Percentiles rank a stretch among this genome's conserved stretches.
Conservation (phyloP, 2,797 vertebrate species). For the Acrocephalus scirpaceus region DNA sequence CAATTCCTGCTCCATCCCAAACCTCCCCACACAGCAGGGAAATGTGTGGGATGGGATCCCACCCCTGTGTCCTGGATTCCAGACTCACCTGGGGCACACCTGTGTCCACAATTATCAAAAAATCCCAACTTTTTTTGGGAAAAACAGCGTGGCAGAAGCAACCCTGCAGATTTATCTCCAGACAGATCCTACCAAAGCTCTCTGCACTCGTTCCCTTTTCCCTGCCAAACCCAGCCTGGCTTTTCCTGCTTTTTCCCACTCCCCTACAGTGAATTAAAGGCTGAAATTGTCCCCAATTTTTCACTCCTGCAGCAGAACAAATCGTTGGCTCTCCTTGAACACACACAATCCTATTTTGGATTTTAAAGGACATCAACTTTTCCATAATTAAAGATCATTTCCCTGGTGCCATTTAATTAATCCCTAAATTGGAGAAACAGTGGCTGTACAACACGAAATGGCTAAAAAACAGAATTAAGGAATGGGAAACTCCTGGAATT, state of each 20-base stretch:
- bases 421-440: not conserved
- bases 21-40: not conserved
- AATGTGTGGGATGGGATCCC: not conserved
- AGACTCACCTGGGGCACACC: not conserved
- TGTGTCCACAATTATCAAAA: rapidly evolving
- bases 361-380: not conserved
- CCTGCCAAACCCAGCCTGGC: not conserved
- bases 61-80: no score
- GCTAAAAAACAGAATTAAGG: not conserved
- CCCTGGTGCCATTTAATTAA: not conserved
- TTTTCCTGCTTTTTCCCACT: not conserved
- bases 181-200: not conserved
- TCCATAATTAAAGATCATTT: not conserved
- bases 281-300: not conserved
- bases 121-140: not conserved
- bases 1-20: not conserved
- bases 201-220: not conserved
- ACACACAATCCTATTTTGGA: not conserved
- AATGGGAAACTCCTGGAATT: not conserved
- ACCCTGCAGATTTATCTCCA: not conserved
- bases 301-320: not conserved
- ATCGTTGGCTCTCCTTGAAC: not conserved
- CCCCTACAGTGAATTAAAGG: not conserved
- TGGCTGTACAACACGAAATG: not conserved
- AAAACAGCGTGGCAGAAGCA: not conserved